Evolutionary conservation across 2,888 invertebrate species (phyloP), one percentile per base, ranked within the genome.

Genomic region (Anoncus sp.): DNA sequence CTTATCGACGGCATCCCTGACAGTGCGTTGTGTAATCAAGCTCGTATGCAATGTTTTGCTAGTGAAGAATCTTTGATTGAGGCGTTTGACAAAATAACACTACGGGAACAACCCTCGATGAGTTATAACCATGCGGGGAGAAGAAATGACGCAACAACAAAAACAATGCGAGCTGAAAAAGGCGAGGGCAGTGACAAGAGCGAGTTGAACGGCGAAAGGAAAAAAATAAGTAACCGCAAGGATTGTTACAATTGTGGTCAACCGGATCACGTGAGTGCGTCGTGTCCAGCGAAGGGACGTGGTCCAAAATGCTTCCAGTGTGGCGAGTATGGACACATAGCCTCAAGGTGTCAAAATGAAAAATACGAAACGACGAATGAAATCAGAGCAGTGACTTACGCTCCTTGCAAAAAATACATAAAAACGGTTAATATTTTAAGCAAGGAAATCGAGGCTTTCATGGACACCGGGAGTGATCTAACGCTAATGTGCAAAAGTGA

Each of bases 1-100:
- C 31, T 81, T 6, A 72, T 81, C 10, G 77, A 77, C 2, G 79
- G 79, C 12, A 81, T 81, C 14, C 76, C 78, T 1, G 76, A 76
- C 2, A 22, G 27, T 4, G 16, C 12, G n/a, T 57, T 79, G 16
- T 60, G 70, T 14, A 45, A 70, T 24, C 76, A 74, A 38, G 81
- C 81, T 5, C 57, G 76, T 24, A 78, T 79, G 16, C 72, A 73
- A 38, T 16, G 62, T n/a, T 74, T 74, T 31, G 10, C 38, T 3
- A 40, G 18, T 1, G 31, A 40, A 1, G 45, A 27, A 12, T 53
- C 35, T 0, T 51, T 75, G 14, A 4, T 69, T 6, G 47, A 60
- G 12, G 75, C 75, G 7, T 69, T 75, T 22, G 45, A 75, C 12
- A 62, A 69, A 27, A 47, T 75, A 16, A 35, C 62, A 12, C 10